These are phyloP conservation scores for Eremophila alpestris DNA, from an alignment of 2,797 vertebrate genomes.

Conservation along the genomic window DNA sequence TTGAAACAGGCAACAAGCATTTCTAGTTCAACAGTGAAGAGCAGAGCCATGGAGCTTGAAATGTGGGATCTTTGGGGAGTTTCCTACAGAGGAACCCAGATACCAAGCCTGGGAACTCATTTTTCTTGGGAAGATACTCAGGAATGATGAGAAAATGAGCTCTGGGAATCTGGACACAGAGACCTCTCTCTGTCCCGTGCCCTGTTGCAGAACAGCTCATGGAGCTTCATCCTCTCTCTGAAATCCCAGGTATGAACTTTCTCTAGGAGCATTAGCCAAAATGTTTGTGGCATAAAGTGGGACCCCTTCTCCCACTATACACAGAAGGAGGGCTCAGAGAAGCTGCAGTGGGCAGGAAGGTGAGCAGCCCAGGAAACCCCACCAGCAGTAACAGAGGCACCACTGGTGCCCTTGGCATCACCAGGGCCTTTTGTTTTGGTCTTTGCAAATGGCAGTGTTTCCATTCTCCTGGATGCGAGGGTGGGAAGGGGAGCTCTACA, in stretches of 20 bases:
- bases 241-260: neutral
- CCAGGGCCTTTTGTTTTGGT: neutral
- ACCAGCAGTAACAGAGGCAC: neutral
- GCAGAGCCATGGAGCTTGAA: neutral
- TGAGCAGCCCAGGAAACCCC: neutral
- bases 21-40: neutral
- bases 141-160: neutral
- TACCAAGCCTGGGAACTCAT: neutral
- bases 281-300: neutral
- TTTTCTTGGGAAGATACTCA: neutral
- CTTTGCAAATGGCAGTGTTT: neutral
- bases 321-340: neutral
- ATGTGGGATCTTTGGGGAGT: neutral
- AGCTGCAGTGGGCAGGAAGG: neutral
- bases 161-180: neutral
- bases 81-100: neutral
- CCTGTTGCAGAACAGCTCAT: neutral
- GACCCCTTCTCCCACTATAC: accelerated
- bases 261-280: neutral
- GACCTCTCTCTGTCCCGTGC: neutral
- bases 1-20: neutral
- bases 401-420: neutral
- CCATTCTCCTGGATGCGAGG: neutral
- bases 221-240: neutral
- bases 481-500: neutral